phyloP scores from a whole-genome alignment of 2,888 invertebrate species.

The Nemurella pictetii region DNA sequence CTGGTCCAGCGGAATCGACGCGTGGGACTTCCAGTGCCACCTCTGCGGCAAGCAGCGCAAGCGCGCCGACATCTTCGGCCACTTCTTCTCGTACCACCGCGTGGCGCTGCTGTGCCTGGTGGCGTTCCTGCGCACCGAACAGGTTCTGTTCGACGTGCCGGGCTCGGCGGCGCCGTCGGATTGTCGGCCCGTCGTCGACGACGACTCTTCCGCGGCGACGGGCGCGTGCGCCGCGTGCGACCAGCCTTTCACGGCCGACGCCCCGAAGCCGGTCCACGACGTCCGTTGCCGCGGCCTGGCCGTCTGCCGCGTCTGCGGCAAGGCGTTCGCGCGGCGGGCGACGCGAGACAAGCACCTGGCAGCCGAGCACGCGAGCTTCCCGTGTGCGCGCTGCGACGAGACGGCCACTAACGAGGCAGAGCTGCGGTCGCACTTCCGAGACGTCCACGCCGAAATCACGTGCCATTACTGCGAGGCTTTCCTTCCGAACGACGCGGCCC shows the following conservation, averaged over 20 bases:
- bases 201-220: slow-evolving; percentile 34
- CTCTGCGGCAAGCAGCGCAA: slow-evolving; percentile 42
- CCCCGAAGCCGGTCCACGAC: slow-evolving; percentile 42
- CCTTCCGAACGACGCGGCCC: slow-evolving; percentile 32
- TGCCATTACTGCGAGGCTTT: slow-evolving; percentile 40
- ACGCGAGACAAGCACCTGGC: slow-evolving; percentile 35
- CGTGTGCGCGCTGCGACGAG: slow-evolving; percentile 35
- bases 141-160: slow-evolving; percentile 38
- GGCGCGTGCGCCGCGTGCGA: slow-evolving; percentile 40
- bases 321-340: slow-evolving; percentile 35
- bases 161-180: slow-evolving; percentile 36
- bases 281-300: slow-evolving; percentile 40
- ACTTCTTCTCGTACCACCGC: slow-evolving; percentile 43
- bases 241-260: slow-evolving; percentile 40
- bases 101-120: slow-evolving; percentile 41
- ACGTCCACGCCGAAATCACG: slow-evolving; percentile 35
- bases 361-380: slow-evolving; percentile 37
- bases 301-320: slow-evolving; percentile 39
- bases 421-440: slow-evolving; percentile 37
- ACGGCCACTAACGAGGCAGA: slow-evolving; percentile 36
- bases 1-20: slow-evolving; percentile 37
- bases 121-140: slow-evolving; percentile 41
- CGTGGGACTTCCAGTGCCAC: slow-evolving; percentile 42
- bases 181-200: neutral
- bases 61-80: slow-evolving; percentile 43